phyloP scores from a whole-genome alignment of 2,797 vertebrate genomes.

The Pangasius sanitwongsei region DNA sequence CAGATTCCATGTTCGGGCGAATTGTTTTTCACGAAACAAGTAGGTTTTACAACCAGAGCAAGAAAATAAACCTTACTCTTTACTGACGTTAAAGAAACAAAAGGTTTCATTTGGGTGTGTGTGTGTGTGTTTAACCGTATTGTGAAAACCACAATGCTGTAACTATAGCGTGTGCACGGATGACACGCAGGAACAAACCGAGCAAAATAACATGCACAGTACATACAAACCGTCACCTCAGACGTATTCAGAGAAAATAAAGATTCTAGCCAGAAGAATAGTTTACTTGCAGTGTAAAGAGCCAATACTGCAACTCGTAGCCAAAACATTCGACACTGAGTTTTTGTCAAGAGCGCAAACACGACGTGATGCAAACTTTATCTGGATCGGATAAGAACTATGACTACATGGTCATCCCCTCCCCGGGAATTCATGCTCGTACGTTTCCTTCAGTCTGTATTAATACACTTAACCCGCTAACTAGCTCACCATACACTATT shows the following conservation, averaged over 20 bases:
- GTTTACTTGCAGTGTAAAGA: not conserved
- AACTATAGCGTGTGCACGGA: not conserved
- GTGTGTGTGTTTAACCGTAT: not conserved
- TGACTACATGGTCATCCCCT: too few species aligned
- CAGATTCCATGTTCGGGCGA: not conserved
- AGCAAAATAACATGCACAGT: not conserved
- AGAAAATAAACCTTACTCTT: not conserved
- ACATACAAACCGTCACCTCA: not conserved
- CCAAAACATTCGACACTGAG: not conserved
- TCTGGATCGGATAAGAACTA: not conserved
- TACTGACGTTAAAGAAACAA: not conserved
- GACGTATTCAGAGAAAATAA: not conserved
- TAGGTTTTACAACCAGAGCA: not conserved
- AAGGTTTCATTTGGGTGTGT: not conserved
- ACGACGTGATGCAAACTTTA: not conserved
- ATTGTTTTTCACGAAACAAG: not conserved
- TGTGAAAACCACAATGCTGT: not conserved
- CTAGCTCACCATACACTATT: not conserved
- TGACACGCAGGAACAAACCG: not conserved
- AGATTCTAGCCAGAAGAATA: not conserved
- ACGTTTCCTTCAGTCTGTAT: not conserved
- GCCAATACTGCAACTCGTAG: not conserved
- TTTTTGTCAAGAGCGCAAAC: not conserved
- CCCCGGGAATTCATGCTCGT: too few species aligned
- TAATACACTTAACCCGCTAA: not conserved